Base-by-base conservation (phyloP, 2,113 vertebrate genomes). In the Neolamprologus caudopunctatus region DNA sequence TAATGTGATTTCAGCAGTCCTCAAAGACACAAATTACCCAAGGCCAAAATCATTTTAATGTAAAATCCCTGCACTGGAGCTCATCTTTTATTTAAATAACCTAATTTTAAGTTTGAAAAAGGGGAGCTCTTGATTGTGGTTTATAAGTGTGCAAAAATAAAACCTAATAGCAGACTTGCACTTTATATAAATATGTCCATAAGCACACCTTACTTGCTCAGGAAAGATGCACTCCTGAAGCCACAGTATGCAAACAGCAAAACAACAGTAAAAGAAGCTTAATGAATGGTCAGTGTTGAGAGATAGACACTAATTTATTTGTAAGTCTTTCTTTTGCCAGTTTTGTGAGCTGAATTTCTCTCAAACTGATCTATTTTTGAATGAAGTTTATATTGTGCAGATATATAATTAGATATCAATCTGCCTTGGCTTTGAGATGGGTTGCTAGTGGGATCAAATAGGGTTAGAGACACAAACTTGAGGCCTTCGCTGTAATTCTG, bases 401-500 rank as follows among this genome's bases (percentile, higher is more conserved):
- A 26, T 73, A 47, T 51, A 78, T 13, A 78, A 51, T 78, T 21
- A 50, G 5, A 82, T 14, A 35, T 19, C 5, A 13, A 10, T 88
- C 45, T 24, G 17, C 37, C 8, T 28, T 26, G 51, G 40, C 42
- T 87, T 83, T 79, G 47, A 58, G 58, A 40, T 9, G 4, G 37
- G 55, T 35, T 14, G 14, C 24, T 24, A 8, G n/a, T 35, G 21
- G 55, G 50, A 55, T 86, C 78, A 84, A 42, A 85, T 47, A 33
- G 37, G 81, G 86, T 90, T 88, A 90, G 45, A 7, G 37, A 61
- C 24, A 55, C 19, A 85, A 82, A 87, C 11, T 2, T 4, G 21
- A 88, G 51, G 42, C 84, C 91, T 89, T 89, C 8, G 16, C 79
- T 84, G 57, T 81, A 85, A 92, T 80, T 89, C 63, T 86, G 58